Evolutionary conservation across 2,888 invertebrate genomes (phyloP).

Genomic region (Leistus spinibarbis): DNA sequence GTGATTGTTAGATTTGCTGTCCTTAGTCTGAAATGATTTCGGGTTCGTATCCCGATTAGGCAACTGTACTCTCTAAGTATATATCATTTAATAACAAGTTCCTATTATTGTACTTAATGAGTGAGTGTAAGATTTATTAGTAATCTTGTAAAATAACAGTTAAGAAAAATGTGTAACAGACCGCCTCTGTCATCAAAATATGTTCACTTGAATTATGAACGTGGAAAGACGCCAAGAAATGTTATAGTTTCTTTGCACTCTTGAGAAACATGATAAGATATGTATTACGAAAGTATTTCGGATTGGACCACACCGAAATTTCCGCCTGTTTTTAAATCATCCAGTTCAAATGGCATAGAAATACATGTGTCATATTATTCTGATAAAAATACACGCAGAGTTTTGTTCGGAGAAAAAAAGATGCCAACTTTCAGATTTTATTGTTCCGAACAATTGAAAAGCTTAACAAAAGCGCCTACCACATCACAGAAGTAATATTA

Average conservation of each 20-base stretch:
- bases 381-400: neutral
- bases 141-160: neutral
- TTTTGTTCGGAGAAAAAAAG: constrained; percentile 5
- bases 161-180: neutral
- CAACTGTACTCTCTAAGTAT: too few relatives aligned
- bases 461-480: constrained; percentile 1
- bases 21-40: too few relatives aligned
- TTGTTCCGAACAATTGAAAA: neutral
- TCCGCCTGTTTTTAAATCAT: neutral
- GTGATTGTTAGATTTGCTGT: too few relatives aligned
- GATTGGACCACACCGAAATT: constrained; percentile 3
- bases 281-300: neutral
- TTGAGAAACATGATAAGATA: constrained; percentile 3
- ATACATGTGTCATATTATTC: neutral
- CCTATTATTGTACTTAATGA: neutral
- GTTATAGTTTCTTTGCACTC: neutral
- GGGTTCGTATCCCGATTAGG: too few relatives aligned
- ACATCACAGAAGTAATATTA: neutral
- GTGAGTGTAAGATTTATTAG: neutral
- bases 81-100: neutral
- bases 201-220: neutral
- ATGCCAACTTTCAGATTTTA: neutral
- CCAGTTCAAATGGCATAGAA: neutral
- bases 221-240: neutral
- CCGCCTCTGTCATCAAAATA: constrained; percentile 3